Base-by-base conservation (phyloP, 2,888 invertebrate species). In the Copidosoma aretas region DNA sequence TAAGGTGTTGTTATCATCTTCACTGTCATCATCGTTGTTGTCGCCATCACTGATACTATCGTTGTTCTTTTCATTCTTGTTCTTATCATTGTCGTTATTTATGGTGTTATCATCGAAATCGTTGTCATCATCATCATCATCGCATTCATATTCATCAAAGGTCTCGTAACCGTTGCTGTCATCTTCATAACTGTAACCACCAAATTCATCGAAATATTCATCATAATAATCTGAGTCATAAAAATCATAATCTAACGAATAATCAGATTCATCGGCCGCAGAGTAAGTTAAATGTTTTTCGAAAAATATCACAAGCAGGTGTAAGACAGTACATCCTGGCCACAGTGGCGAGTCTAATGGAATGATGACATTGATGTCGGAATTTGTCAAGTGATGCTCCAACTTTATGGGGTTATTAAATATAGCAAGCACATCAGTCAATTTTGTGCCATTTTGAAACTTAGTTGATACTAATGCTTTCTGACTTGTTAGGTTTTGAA, bases 261-360 rank as follows among this genome's bases (percentile, higher is more conserved):
- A 3, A 32, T 32, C 32, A 32, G 32, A 32, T 5, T 32, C 32
- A 8, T 32, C 8, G 32, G 8, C 3, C 3, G 4, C 8, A 32
- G 4, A 5, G 32, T 32, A 32, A 32, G 32, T 32, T 32, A 56
- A 21, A 21, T 56, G 8, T 56, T 14, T 56, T 10, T 21, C 1
- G 1, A 24, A 17, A 32, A 41, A 17, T 5, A 39, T 32, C 17
- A 49, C 60, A n/a, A 60, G 25, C 21, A 60, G 24, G 10, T 60
- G 60, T n/a, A 51, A 14, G 1, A 49, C 22, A 15, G 60, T 60
- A n/a, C 17, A 51, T 51, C 60, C 60, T 12, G 60, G 51, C 51
- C 60, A 60, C 10, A 60, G 5, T 19, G 19, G 17, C 19, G 60
- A 60, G 14, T 60, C 51, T 10, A 51, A n/a, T 0, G 51, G n/a